Evolutionary conservation across 2,113 vertebrate genomes (phyloP).

Genomic region (Electrona antarctica): DNA sequence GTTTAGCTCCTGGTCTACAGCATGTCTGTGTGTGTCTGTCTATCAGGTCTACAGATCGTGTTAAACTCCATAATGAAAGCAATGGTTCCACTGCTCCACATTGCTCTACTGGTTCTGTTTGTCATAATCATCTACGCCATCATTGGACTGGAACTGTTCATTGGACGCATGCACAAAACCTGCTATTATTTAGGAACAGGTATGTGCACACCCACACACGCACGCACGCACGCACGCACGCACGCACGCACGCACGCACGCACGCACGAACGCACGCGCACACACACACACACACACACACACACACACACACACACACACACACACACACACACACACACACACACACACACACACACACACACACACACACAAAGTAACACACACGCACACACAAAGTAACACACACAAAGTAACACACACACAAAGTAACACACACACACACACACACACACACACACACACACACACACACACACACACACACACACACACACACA

Average conservation of each 20-base stretch:
- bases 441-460: too few relatives aligned
- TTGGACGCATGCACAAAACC: conserved; percentile 93
- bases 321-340: neutral
- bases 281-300: neutral
- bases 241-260: conserved; percentile 1
- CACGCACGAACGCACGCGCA: conserved; percentile 7
- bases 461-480: too few relatives aligned
- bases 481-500: too few relatives aligned
- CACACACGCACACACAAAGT: too few relatives aligned
- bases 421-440: too few relatives aligned
- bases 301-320: too few relatives aligned
- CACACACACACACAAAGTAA: too few relatives aligned
- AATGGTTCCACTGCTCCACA: conserved; percentile 93
- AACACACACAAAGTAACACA: too few relatives aligned
- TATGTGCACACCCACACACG: conserved; percentile 38
- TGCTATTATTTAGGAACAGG: conserved; percentile 85
- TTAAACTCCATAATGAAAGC: conserved; percentile 97
- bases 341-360: conserved; percentile 10
- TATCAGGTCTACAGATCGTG: conserved; percentile 90
- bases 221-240: neutral
- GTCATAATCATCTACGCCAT: conserved; percentile 98
- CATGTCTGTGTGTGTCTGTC: neutral
- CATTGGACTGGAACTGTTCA: conserved; percentile 94
- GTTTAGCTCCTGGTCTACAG: too few relatives aligned
- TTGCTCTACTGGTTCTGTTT: conserved; percentile 91